Percentiles rank a stretch among this genome's conserved stretches.
phyloP scores from a whole-genome alignment of 1,140 invertebrate genomes.

The Drosophila equinoxialis region DNA sequence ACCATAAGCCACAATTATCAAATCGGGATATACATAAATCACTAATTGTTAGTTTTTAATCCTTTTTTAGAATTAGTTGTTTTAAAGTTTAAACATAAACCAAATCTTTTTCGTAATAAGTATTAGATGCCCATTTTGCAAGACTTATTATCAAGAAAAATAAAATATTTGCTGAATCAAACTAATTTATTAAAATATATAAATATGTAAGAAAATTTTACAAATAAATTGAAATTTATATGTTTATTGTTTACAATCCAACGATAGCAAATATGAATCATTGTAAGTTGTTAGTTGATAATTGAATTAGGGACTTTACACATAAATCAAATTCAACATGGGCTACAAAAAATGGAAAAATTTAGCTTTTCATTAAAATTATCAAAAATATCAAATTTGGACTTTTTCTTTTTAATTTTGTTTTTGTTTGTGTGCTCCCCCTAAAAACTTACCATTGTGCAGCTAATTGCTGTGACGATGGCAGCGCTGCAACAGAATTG shows the following conservation, averaged over 20 bases:
- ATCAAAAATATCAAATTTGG: not conserved
- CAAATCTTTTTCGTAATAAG: too few species aligned
- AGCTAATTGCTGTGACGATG: conserved; percentile 70
- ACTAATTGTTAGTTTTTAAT: too few species aligned
- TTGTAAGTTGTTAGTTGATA: not conserved
- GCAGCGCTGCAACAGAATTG: conserved; percentile 69
- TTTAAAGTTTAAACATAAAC: too few species aligned
- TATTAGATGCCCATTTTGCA: too few species aligned
- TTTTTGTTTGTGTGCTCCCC: not conserved
- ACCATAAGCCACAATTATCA: too few species aligned
- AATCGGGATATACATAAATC: too few species aligned
- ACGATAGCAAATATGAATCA: conserved; percentile 4
- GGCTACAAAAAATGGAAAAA: not conserved
- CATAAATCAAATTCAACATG: not conserved
- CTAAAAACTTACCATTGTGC: conserved; percentile 28
- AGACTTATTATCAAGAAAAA: too few species aligned
- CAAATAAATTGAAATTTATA: too few species aligned
- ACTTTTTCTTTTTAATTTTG: not conserved
- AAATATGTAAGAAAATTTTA: too few species aligned
- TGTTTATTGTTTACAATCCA: not conserved
- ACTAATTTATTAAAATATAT: too few species aligned
- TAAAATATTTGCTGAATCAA: too few species aligned
- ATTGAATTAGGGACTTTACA: not conserved
- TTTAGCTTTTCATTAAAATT: not conserved
- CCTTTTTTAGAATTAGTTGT: too few species aligned